These are phyloP conservation scores for Hephaestus fuliginosus DNA, from an alignment of 2,797 vertebrate species.

Conservation along the genomic window DNA sequence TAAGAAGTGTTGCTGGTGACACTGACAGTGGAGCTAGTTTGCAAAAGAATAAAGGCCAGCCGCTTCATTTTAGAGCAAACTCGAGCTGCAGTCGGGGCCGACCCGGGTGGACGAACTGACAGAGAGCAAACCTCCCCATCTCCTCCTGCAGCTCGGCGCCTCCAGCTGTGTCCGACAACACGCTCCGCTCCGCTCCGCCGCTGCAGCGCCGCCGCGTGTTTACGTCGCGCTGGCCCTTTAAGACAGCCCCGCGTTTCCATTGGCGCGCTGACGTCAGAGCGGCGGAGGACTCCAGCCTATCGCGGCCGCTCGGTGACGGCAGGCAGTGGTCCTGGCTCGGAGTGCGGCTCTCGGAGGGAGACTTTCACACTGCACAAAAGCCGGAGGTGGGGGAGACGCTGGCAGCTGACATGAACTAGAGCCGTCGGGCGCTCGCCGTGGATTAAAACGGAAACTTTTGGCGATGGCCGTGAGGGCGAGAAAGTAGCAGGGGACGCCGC, in stretches of 20 bases:
- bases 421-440: conserved; percentile 64
- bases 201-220: conserved; percentile 23
- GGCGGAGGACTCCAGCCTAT: conserved; percentile 80
- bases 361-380: conserved; percentile 73
- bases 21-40: neutral
- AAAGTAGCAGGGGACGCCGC: conserved; percentile 76
- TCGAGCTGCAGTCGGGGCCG: too few relatives aligned
- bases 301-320: conserved; percentile 71
- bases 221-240: conserved; percentile 86
- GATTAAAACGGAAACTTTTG: conserved; percentile 83
- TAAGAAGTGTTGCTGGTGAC: neutral
- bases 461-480: conserved; percentile 75
- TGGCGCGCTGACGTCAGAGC: conserved; percentile 87
- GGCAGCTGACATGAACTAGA: conserved; percentile 73
- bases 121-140: neutral
- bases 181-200: neutral
- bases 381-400: conserved; percentile 62
- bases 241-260: conserved; percentile 83
- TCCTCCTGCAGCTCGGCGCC: too few relatives aligned
- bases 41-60: neutral
- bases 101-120: neutral
- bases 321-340: conserved; percentile 79
- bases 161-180: conserved; percentile 58
- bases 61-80: neutral
- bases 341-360: conserved; percentile 77